Evolutionary conservation across 2,797 vertebrate genomes (phyloP).

Genomic region (Gallinago solitaria): DNA sequence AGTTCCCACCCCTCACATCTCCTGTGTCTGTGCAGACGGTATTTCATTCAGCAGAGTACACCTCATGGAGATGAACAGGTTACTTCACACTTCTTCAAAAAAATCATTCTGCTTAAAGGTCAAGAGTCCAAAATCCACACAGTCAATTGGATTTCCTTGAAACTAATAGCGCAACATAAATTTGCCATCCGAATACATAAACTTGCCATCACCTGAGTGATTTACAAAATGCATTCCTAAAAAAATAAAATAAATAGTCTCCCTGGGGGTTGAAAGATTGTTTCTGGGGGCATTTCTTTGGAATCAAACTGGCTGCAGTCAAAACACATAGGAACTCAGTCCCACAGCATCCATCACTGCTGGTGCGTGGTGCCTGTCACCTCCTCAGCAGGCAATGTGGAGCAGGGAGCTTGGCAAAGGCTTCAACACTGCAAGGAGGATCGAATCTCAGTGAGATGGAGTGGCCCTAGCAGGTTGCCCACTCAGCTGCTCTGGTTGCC

Average conservation of each 20-base stretch:
- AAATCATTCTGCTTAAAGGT: constrained; percentile 7
- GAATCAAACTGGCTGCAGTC: not conserved
- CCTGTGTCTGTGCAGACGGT: not conserved
- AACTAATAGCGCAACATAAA: constrained; percentile 35
- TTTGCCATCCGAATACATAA: constrained; percentile 31
- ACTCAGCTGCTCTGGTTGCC: not conserved
- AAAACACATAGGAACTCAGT: not conserved
- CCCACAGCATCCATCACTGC: not conserved
- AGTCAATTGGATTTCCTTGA: constrained; percentile 11
- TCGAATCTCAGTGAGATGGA: not conserved
- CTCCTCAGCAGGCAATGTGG: not conserved
- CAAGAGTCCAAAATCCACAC: not conserved
- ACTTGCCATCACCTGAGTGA: constrained; percentile 28
- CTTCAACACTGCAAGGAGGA: not conserved
- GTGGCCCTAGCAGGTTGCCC: not conserved
- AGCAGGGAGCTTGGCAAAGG: not conserved
- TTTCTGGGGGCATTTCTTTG: not conserved
- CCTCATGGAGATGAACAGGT: not conserved
- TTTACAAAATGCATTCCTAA: constrained; percentile 39
- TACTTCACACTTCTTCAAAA: not conserved
- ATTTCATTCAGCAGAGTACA: not conserved
- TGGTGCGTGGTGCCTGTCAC: not conserved
- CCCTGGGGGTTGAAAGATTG: not conserved
- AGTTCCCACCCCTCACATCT: not conserved
- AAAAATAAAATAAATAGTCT: not conserved